These are phyloP conservation scores for Nesidiocoris tenuis DNA, from an alignment of 2,888 invertebrate species.

Conservation along the genomic window DNA sequence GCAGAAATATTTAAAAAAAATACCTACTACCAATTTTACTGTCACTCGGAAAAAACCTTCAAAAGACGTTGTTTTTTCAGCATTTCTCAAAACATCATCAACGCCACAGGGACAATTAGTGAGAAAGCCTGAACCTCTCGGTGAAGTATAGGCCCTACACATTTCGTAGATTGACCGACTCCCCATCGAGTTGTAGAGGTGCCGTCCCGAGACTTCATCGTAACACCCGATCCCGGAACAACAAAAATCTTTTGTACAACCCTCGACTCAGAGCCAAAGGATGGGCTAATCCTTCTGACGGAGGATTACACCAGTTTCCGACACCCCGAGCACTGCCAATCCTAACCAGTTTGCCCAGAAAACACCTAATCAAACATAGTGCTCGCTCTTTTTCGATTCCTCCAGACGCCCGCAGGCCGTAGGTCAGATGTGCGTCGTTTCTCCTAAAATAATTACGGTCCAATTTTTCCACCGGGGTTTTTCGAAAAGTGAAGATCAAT, in stretches of 20 bases:
- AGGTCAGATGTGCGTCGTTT: too few species aligned
- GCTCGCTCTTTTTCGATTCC: constrained; percentile 18
- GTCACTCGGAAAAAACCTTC: too few species aligned
- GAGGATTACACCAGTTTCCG: constrained; percentile 21
- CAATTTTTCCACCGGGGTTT: too few species aligned
- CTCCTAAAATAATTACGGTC: too few species aligned
- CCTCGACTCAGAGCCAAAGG: background rate
- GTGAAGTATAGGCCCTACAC: constrained; percentile 30
- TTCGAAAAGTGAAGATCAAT: too few species aligned
- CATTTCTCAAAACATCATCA: too few species aligned
- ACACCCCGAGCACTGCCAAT: background rate
- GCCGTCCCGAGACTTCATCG: background rate
- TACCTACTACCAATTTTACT: too few species aligned
- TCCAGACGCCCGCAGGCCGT: background rate
- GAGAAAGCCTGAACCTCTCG: constrained; percentile 32
- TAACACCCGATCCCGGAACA: background rate
- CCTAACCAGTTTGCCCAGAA: background rate
- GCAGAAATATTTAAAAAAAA: too few species aligned
- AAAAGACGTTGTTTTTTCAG: too few species aligned
- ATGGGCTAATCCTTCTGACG: constrained; percentile 31
- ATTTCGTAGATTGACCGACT: constrained; percentile 43
- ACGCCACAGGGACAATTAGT: constrained; percentile 35
- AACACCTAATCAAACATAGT: constrained; percentile 42
- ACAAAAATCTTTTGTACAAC: background rate
- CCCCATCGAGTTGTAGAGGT: background rate